A percentile compares a stretch with the other conserved stretches of the same genome.
These are phyloP conservation scores for Sphenopsis melanotis DNA, from an alignment of 2,797 vertebrate species.

Conservation along the genomic window DNA sequence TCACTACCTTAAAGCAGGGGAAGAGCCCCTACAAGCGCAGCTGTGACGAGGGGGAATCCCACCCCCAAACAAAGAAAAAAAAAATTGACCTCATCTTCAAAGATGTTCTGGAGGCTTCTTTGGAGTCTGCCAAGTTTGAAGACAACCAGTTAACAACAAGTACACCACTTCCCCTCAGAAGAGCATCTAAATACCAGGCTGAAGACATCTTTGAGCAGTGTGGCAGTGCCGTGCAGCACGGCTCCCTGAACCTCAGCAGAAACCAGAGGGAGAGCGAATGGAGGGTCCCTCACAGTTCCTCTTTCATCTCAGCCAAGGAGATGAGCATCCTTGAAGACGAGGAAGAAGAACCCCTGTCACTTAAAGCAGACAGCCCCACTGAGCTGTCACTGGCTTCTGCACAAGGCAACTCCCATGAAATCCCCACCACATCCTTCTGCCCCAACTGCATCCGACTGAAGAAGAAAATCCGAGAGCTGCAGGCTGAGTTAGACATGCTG, in stretches of 20 bases:
- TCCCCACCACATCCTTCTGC: conserved; percentile 92
- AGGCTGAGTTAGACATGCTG: conserved; percentile 88
- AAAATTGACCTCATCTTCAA: conserved; percentile 96
- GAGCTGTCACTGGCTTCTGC: conserved; percentile 72
- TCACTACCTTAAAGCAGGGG: conserved; percentile 77
- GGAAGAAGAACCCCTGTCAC: conserved; percentile 70
- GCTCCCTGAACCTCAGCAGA: conserved; percentile 58
- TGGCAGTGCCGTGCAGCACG: conserved; percentile 39
- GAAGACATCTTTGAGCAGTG: conserved; percentile 72
- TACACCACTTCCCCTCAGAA: conserved; percentile 74
- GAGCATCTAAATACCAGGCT: conserved; percentile 71
- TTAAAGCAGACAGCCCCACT: conserved; percentile 84
- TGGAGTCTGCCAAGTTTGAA: conserved; percentile 79
- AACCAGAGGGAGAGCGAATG: conserved; percentile 70
- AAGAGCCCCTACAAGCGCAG: conserved; percentile 79
- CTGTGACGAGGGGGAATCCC: conserved; percentile 81
- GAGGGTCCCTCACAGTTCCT: conserved; percentile 68
- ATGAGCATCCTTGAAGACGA: conserved; percentile 71
- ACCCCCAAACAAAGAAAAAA: conserved; percentile 90
- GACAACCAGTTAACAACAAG: conserved; percentile 73
- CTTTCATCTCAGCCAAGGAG: conserved; percentile 66
- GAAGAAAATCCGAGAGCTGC: conserved; percentile 90
- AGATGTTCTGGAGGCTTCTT: conserved; percentile 88
- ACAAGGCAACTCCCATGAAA: conserved; percentile 72
- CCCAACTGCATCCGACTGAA: conserved; percentile 92